Base-by-base conservation (phyloP, 2,113 vertebrate genomes). In the Caretta caretta region DNA sequence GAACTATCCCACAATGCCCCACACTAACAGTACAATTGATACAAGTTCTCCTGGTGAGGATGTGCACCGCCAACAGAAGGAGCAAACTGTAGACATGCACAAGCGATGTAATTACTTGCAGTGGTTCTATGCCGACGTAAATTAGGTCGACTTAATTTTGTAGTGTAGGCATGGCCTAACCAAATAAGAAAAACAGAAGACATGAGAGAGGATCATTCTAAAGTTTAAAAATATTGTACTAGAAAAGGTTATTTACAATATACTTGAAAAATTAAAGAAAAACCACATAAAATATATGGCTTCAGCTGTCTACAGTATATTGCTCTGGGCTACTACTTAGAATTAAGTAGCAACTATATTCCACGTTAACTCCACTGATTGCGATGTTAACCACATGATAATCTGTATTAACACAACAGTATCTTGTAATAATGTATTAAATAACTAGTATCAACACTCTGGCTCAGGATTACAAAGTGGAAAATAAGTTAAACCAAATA, bases 341-440 rank as follows among this genome's bases (percentile, higher is more conserved):
- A 51, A 53, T 59, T 75, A 81, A 86, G 72, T 56, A 89, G 78
- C 80, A 93, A 95, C 92, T 92, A 90, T 89, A 50, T 85, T 57
- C 84, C 91, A 49, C 42, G 17, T 3, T 27, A 57, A 75, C 82
- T 95, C 84, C 84, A 94, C 89, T 86, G 81, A 65, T 54, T 90
- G 65, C 86, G 93, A 14, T 13, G 22, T 59, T 97, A 93, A 88
- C 85, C 84, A 92, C 88, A 25, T 19, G 80, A 83, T 93, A 95
- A 95, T 92, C 87, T 85, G 79, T 91, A 84, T 87, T 94, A 95
- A 27, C 76, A 27, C 57, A 92, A 46, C 12, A 91, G 35, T 49
- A 13, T 83, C 75, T 88, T 80, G 49, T 83, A 42, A 88, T 93
- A 91, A 90, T 93, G 88, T 89, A 95, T 96, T 82, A 93, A 93